Base-by-base conservation (phyloP, 2,888 invertebrate genomes). In the Aelia acuminata region DNA sequence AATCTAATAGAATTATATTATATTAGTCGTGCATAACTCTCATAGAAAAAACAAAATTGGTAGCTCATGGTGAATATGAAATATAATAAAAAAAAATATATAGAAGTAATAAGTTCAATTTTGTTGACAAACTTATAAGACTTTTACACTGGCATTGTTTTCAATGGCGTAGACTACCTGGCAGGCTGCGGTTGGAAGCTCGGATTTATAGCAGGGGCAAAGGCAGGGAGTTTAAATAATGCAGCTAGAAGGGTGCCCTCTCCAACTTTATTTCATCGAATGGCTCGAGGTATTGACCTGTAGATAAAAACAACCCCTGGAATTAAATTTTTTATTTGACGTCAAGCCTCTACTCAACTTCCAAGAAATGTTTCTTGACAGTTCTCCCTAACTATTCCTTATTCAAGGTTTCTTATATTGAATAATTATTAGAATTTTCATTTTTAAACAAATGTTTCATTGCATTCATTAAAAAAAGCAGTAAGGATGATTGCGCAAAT, bases 201-300 rank as follows among this genome's bases (percentile, higher is more conserved):
- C 63, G 4, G 31, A 70, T 13, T 10, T 35, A 20, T 8, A 18
- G 31, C 18, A 18, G 63, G 31, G 63, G 63, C 3, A 35, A 31
- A 70, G 63, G 31, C n/a, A 70, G 31, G 31, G 63, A 35, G 63
- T 4, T 20, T 70, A 70, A 70, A 70, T 70, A 70, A 70, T 70
- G 15, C 63, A 70, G 63, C 63, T 35, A 35, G 63, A 70, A 70
- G 18, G 63, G 63, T 35, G 18, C 13, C 13, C 63, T 35, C 63
- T 70, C 63, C 63, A 70, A 70, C 63, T 70, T 70, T 70, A 70
- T 70, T 70, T 70, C 63, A 70, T 8, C 63, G 63, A 70, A 70
- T 70, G 63, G 31, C 63, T 70, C 31, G 35, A 18, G 13, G 18
- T 70, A 70, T 70, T 70, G 63, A 70, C 63, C 63, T 15, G 13